Percentiles rank a stretch among this genome's conserved stretches.
phyloP scores from a whole-genome alignment of 2,888 invertebrate species.

The Onchidella celtica region DNA sequence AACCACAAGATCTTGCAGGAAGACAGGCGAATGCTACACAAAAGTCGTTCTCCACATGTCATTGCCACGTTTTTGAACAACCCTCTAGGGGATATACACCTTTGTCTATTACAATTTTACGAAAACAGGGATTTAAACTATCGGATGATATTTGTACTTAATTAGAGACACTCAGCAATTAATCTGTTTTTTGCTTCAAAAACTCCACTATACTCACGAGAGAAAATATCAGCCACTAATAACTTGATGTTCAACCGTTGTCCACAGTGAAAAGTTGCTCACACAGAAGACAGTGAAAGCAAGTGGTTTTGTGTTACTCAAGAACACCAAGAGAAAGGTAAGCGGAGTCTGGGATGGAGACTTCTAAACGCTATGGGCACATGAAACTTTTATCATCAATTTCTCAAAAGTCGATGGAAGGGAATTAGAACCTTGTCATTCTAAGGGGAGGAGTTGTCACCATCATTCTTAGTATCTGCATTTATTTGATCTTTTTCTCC shows the following conservation, averaged over 20 bases:
- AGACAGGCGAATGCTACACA: too few species aligned
- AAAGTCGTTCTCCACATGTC: too few species aligned
- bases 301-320: slow-evolving; percentile 13
- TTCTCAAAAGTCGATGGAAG: too few species aligned
- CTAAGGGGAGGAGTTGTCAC: too few species aligned
- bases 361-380: neutral
- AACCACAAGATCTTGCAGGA: too few species aligned
- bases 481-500: too few species aligned
- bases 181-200: neutral
- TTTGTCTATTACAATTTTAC: neutral
- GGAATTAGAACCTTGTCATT: too few species aligned
- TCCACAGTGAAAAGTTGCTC: slow-evolving; percentile 7
- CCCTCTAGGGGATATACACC: too few species aligned
- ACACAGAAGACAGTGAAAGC: slow-evolving; percentile 31
- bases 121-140: neutral
- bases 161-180: neutral
- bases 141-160: neutral
- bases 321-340: slow-evolving; percentile 23
- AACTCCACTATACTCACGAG: neutral
- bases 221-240: neutral
- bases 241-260: neutral
- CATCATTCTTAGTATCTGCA: too few species aligned
- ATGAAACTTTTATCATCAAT: too few species aligned
- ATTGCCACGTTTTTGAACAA: too few species aligned
- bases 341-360: neutral